Evolutionary conservation across 2,113 vertebrate species (phyloP), one percentile per base, ranked within the genome.

Genomic region (Ctenodactylus gundi): DNA sequence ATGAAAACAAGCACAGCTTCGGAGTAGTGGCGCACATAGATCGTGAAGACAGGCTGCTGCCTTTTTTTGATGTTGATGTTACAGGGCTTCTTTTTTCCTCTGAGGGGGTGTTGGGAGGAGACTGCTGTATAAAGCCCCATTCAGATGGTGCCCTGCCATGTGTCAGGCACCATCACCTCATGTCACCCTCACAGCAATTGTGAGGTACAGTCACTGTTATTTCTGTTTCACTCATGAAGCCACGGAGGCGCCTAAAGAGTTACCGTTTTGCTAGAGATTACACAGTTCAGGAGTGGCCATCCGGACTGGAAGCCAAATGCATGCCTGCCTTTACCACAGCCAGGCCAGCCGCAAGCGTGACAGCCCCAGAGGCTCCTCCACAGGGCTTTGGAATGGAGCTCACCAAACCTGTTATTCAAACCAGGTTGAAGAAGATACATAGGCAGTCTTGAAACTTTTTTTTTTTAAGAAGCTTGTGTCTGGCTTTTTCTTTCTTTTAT

Each of bases 1-100:
- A 23, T 95, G 64, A 89, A 97, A 95, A 78, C 96, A 95, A 88
- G 82, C 0, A 0, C 29, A 68, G 39, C 6, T 36, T 83, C 53
- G 29, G n/a, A 88, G 49, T 2, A 51, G 57, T 0, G 70, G 65
- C 72, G 31, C 57, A 75, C 77, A 62, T 62, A 39, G 58, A 53
- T 85, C 85, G 0, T 3, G 65, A n/a, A 88, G 93, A 84, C 55
- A 10, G 80, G 58, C 57, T 36, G 0, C 29, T 44, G 3, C 65
- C 67, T 58, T 34, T 62, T 62, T 70, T 83, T 58, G 41, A 6
- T 73, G 12, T 29, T 91, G n/a, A n/a, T 82, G 13, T 67, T 46
- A 34, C 25, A 86, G 36, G 29, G 23, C 67, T 93, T 80, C 41
- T 85, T 70, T 83, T 89, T 67, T 9, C 23, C 36, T 64, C 3